Conservation (phyloP, 2,888 invertebrate genomes). For the Thymelicus sylvestris region DNA sequence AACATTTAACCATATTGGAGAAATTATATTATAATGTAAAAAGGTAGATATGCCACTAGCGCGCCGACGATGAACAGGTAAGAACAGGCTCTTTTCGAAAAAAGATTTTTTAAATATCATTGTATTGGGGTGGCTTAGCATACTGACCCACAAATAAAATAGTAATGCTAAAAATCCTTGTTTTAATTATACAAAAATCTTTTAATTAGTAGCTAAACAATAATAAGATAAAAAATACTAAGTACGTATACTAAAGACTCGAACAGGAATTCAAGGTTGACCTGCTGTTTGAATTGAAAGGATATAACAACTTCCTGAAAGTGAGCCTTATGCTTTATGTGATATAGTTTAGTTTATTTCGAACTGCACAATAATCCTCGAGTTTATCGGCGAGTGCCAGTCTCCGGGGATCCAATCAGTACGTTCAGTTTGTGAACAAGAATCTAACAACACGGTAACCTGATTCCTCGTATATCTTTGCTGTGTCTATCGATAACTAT, state of each 20-base stretch:
- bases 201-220: too few species aligned
- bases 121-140: too few species aligned
- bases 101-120: too few species aligned
- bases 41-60: too few species aligned
- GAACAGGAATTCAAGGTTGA: constrained; percentile 2
- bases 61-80: too few species aligned
- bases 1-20: too few species aligned
- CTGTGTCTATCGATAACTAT: constrained; percentile 5
- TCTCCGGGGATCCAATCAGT: constrained; percentile 13
- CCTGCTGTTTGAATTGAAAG: not conserved
- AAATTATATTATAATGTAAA: too few species aligned
- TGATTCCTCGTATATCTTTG: not conserved
- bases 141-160: too few species aligned
- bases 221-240: not conserved
- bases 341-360: not conserved
- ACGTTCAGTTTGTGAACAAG: constrained; percentile 7
- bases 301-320: not conserved
- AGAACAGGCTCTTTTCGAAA: too few species aligned
- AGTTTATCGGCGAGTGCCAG: constrained; percentile 5
- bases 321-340: not conserved
- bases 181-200: too few species aligned
- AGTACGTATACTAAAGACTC: not conserved
- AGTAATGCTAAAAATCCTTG: too few species aligned
- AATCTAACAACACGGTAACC: constrained; percentile 11
- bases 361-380: not conserved